Evolutionary conservation across 2,888 invertebrate genomes (phyloP), one percentile per base, ranked within the genome.

Genomic region (Apodemia mormo): DNA sequence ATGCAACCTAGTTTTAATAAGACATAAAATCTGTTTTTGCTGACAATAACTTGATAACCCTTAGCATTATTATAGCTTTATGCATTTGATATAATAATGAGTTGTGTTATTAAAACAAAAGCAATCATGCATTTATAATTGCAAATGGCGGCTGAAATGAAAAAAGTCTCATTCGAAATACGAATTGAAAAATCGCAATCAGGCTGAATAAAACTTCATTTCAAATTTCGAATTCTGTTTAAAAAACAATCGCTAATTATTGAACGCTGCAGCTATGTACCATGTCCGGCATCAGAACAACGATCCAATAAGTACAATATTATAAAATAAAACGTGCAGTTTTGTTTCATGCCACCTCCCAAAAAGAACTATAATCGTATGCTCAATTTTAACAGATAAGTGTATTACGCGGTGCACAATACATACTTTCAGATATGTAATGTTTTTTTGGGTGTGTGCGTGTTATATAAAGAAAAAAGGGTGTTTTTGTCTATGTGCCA

Each of bases 401-500:
- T 70, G 73, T 69, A 77, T 78, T 77, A 76, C 73, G 74, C 72
- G 71, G 68, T 71, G 66, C 64, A 54, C 68, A 65, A 70, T 76
- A 76, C 76, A 77, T 77, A 77, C 76, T 75, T 75, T 76, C 74
- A 73, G 72, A 76, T 80, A 79, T 79, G 77, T 79, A 76, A 80
- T 79, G 73, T 77, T 77, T 76, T 77, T 78, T 77, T 75, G 76
- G 76, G 80, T 81, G 82, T 83, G 81, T 83, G 83, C 78, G 83
- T 86, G 84, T 82, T 85, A 82, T 88, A 84, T 86, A 85, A 78
- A 83, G 85, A 87, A 90, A 88, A 92, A 91, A 88, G 89, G 89
- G 87, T 87, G 88, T 88, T 91, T 91, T 92, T 89, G 90, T 90
- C 92, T 92, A 92, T 92, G 90, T 92, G 89, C 90, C 90, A 90